phyloP scores from a whole-genome alignment of 2,797 vertebrate species.

The Neostethus bicornis region DNA sequence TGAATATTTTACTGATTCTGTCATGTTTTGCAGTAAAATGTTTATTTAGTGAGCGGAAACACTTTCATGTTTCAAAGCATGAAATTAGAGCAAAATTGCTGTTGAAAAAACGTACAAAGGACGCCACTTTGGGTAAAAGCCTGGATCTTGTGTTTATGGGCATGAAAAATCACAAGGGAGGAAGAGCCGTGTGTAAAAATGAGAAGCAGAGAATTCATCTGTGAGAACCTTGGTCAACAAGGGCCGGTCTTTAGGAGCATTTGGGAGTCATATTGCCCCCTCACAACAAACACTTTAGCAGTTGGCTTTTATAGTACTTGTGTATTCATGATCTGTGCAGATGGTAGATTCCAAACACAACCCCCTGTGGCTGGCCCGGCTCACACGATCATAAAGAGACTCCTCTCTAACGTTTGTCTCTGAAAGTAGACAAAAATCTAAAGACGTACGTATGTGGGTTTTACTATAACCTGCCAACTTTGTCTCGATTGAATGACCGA shows the following conservation, averaged over 20 bases:
- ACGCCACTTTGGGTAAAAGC: conserved; percentile 11
- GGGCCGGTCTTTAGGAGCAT: conserved; percentile 57
- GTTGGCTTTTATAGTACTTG: conserved; percentile 55
- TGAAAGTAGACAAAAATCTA: conserved; percentile 27
- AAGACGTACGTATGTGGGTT: too few species aligned
- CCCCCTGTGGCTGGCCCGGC: conserved; percentile 41
- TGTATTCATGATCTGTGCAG: conserved; percentile 67
- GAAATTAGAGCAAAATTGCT: conserved; percentile 17
- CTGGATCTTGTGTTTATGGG: conserved; percentile 10
- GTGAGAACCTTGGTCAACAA: conserved; percentile 51
- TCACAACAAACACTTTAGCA: conserved; percentile 37
- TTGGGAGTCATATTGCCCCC: conserved; percentile 73
- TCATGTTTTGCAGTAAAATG: neutral
- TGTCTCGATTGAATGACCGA: conserved; percentile 34
- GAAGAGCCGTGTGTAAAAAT: conserved; percentile 21
- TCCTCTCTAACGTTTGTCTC: conserved; percentile 32
- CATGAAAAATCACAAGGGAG: conserved; percentile 18
- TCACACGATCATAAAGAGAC: conserved; percentile 60
- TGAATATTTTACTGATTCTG: neutral
- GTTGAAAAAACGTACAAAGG: conserved; percentile 12
- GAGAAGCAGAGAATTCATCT: conserved; percentile 31
- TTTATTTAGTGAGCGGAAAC: neutral
- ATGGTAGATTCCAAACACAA: conserved; percentile 58
- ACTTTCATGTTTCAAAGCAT: neutral
- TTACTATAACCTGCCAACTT: conserved; percentile 33